These are phyloP conservation scores for Cherax quadricarinatus DNA, from an alignment of 1,140 invertebrate genomes.

Conservation along the genomic window DNA sequence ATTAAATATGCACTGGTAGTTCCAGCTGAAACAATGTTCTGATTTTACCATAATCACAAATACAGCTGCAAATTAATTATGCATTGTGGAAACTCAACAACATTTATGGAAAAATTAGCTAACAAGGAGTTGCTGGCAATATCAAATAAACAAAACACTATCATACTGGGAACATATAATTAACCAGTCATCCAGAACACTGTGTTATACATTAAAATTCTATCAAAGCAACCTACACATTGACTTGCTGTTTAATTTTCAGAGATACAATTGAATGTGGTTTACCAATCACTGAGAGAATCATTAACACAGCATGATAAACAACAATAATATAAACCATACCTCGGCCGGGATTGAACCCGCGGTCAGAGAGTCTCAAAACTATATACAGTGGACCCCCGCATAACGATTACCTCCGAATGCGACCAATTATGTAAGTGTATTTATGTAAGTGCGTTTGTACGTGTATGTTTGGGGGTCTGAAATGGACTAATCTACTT, in stretches of 20 bases:
- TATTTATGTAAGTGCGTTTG: too few relatives aligned
- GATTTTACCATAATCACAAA: background rate
- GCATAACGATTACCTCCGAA: too few relatives aligned
- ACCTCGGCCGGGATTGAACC: too few relatives aligned
- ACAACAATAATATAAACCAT: too few relatives aligned
- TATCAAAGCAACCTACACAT: background rate
- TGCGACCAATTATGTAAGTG: too few relatives aligned
- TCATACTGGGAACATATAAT: background rate
- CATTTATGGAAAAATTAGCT: background rate
- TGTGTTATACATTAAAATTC: background rate
- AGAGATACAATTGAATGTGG: background rate
- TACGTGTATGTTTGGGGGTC: too few relatives aligned
- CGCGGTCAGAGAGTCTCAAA: too few relatives aligned
- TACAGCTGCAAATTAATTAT: slow-evolving; percentile 1
- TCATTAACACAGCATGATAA: background rate
- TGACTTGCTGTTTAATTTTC: background rate
- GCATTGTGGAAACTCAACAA: background rate
- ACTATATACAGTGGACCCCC: too few relatives aligned
- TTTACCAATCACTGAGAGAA: background rate
- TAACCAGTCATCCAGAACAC: background rate
- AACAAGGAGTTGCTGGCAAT: background rate
- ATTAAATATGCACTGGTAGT: too few relatives aligned
- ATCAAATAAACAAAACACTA: background rate
- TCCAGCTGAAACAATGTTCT: background rate
- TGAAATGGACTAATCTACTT: too few relatives aligned